Conservation (phyloP, 2,797 vertebrate species). For the Triplophysa yarkandensis region DNA sequence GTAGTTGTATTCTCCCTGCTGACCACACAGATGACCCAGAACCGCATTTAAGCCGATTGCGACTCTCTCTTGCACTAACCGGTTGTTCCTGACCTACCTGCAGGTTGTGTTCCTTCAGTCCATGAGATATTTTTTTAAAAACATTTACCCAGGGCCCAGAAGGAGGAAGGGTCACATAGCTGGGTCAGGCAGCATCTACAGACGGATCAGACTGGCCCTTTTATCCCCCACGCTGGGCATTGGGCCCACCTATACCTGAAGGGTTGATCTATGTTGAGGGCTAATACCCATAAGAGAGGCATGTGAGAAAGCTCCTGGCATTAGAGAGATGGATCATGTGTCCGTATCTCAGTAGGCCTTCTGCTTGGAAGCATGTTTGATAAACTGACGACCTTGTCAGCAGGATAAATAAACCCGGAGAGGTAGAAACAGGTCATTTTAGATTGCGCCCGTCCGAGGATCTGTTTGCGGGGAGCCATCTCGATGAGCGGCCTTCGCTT, state of each 20-base stretch:
- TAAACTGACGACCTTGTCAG: slow-evolving; percentile 78
- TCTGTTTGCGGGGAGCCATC: slow-evolving; percentile 37
- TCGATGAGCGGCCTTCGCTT: slow-evolving; percentile 50
- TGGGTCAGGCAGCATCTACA: slow-evolving; percentile 53
- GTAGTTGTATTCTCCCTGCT: neutral
- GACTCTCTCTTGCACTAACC: slow-evolving; percentile 17
- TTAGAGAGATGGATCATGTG: slow-evolving; percentile 74
- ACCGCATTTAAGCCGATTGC: slow-evolving; percentile 16
- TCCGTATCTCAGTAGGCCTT: slow-evolving; percentile 70
- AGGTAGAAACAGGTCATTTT: slow-evolving; percentile 38
- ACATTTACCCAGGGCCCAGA: slow-evolving; percentile 57
- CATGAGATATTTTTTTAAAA: slow-evolving; percentile 59
- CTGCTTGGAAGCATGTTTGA: slow-evolving; percentile 64
- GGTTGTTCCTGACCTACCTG: slow-evolving; percentile 64
- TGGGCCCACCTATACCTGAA: slow-evolving; percentile 63
- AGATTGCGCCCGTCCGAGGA: slow-evolving; percentile 40
- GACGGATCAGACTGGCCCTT: slow-evolving; percentile 65
- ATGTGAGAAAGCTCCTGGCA: slow-evolving; percentile 61
- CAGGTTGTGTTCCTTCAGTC: slow-evolving; percentile 66
- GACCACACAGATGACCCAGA: neutral
- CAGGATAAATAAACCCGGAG: slow-evolving; percentile 63
- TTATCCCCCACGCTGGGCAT: slow-evolving; percentile 69
- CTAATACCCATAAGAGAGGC: slow-evolving; percentile 63
- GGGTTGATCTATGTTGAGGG: slow-evolving; percentile 67
- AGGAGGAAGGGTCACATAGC: slow-evolving; percentile 51